Conservation (phyloP, 1,140 invertebrate genomes). For the Hylaeus volcanicus region DNA sequence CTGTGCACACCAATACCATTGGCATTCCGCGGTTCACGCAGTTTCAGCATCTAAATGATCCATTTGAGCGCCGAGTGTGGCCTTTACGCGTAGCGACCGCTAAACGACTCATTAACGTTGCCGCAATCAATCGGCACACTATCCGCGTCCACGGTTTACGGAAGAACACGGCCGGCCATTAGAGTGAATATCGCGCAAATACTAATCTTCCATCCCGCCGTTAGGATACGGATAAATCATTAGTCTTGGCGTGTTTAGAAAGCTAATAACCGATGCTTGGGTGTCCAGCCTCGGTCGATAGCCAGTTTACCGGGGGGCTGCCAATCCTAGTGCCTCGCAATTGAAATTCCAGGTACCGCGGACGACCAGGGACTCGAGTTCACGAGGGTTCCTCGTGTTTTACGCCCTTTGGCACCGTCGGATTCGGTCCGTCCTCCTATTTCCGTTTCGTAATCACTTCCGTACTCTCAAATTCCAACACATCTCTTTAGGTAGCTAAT, state of each 20-base stretch:
- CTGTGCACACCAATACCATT: no score
- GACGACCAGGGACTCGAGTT: background rate
- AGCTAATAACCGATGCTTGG: slow-evolving; percentile 8
- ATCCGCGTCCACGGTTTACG: background rate
- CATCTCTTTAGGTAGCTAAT: background rate
- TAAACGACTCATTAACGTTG: slow-evolving; percentile 26
- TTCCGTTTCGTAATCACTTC: background rate
- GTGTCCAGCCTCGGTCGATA: background rate
- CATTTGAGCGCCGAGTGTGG: background rate
- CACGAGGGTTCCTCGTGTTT: background rate
- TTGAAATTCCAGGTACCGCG: slow-evolving; percentile 42
- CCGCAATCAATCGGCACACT: slow-evolving; percentile 11
- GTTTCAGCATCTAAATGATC: no score
- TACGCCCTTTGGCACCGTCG: background rate
- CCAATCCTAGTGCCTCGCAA: background rate
- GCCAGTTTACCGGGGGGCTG: background rate
- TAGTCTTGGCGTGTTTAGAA: slow-evolving; percentile 9
- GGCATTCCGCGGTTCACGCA: background rate
- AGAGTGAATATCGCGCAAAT: slow-evolving; percentile 20
- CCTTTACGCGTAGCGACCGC: background rate
- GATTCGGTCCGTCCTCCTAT: slow-evolving; percentile 1
- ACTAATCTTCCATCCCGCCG: slow-evolving; percentile 12
- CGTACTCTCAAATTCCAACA: background rate
- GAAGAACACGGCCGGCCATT: slow-evolving; percentile 22
- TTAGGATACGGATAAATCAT: slow-evolving; percentile 14